phyloP scores from a whole-genome alignment of 2,888 invertebrate species.

The Brachycybe producta region DNA sequence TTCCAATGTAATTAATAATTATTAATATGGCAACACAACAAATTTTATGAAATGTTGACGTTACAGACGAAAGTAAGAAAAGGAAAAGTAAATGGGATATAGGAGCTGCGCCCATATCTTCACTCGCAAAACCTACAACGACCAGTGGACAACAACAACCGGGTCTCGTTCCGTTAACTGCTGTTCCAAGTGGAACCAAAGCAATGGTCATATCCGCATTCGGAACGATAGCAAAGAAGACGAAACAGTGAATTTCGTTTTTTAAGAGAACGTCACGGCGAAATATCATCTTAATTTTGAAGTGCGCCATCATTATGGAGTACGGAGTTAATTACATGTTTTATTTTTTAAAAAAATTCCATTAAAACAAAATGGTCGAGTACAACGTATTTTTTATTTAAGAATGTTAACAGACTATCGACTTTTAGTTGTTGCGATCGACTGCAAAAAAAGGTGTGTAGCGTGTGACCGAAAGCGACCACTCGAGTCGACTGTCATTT shows the following conservation, averaged over 20 bases:
- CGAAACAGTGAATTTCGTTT: slow-evolving; percentile 20
- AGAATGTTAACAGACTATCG: too few species aligned
- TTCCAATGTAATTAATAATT: background rate
- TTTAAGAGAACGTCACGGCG: too few species aligned
- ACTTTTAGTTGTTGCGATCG: too few species aligned
- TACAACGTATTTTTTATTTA: too few species aligned
- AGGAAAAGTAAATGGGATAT: slow-evolving; percentile 89
- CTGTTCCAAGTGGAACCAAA: slow-evolving; percentile 68
- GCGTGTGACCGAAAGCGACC: too few species aligned
- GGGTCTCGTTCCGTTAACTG: slow-evolving; percentile 52
- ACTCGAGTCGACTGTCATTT: too few species aligned
- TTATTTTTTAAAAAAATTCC: background rate
- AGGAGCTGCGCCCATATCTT: slow-evolving; percentile 22
- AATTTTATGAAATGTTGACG: background rate
- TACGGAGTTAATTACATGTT: too few species aligned
- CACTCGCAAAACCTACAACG: slow-evolving; percentile 33
- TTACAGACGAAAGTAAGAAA: slow-evolving; percentile 25
- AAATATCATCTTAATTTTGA: too few species aligned
- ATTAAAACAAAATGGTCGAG: too few species aligned
- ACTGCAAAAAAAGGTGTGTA: too few species aligned
- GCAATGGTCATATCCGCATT: slow-evolving; percentile 86
- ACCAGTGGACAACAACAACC: slow-evolving; percentile 28
- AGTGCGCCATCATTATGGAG: too few species aligned
- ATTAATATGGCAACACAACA: too few species aligned
- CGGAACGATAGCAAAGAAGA: slow-evolving; percentile 73